Conservation (phyloP, 1,140 invertebrate genomes). For the Tetramorium parvispinum region DNA sequence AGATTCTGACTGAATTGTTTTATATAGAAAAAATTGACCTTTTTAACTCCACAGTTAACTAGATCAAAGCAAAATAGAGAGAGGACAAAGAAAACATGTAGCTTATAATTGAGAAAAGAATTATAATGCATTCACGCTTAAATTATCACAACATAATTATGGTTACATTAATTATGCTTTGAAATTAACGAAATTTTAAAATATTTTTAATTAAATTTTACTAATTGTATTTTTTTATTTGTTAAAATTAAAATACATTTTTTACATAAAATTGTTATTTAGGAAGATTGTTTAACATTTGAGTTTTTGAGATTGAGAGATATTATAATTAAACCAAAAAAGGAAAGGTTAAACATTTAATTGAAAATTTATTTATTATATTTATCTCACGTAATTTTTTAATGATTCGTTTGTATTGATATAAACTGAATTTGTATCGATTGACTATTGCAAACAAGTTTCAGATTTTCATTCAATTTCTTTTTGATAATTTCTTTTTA, state of each 20-base stretch:
- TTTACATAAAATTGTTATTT: neutral
- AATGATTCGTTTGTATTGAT: neutral
- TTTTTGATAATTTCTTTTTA: neutral
- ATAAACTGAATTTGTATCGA: neutral
- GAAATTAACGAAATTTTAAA: neutral
- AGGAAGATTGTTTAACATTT: neutral
- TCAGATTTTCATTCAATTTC: neutral
- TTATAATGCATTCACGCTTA: neutral
- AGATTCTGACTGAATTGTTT: slow-evolving; percentile 5
- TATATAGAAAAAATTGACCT: slow-evolving; percentile 38
- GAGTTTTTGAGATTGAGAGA: too few species aligned
- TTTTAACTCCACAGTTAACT: slow-evolving; percentile 14
- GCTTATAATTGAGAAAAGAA: neutral
- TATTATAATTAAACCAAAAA: neutral
- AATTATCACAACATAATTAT: neutral
- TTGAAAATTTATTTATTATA: neutral
- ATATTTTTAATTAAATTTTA: neutral
- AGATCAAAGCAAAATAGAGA: slow-evolving; percentile 7
- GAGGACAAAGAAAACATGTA: neutral
- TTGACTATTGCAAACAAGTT: neutral
- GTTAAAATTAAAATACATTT: neutral
- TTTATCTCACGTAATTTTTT: neutral
- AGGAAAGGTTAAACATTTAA: neutral
- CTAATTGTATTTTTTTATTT: neutral
- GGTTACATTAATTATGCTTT: neutral